A percentile compares a stretch with the other conserved stretches of the same genome.
Conservation (phyloP, 2,888 invertebrate species). For the Notocelia uddmanniana region DNA sequence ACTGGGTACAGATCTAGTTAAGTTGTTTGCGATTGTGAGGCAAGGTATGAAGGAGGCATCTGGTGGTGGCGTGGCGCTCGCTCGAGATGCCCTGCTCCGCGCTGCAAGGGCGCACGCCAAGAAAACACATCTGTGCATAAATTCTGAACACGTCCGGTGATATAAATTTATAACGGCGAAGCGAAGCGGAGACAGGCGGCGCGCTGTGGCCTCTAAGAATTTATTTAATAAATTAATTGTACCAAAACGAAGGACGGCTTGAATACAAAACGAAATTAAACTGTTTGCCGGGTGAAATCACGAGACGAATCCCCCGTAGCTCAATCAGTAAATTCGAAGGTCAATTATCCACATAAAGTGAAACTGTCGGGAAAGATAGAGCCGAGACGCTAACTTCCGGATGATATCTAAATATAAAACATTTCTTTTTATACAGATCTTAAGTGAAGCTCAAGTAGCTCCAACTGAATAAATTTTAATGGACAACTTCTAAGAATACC, state of each 20-base stretch:
- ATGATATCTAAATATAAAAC: constrained; percentile 48
- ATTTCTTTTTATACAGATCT: constrained; percentile 52
- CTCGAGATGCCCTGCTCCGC: constrained; percentile 53
- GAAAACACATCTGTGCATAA: constrained; percentile 76
- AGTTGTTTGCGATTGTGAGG: constrained; percentile 37
- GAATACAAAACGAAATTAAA: constrained; percentile 66
- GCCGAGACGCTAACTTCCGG: constrained; percentile 36
- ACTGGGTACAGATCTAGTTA: constrained; percentile 38
- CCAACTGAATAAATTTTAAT: constrained; percentile 61
- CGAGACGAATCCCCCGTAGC: constrained; percentile 36
- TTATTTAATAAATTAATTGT: constrained; percentile 83
- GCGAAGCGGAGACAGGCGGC: constrained; percentile 74
- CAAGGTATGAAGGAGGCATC: constrained; percentile 54
- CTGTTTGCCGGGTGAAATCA: constrained; percentile 50
- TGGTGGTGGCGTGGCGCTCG: constrained; percentile 54
- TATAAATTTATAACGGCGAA: constrained; percentile 81
- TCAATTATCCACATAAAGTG: constrained; percentile 35
- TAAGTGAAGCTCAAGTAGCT: constrained; percentile 53
- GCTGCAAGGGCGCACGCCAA: constrained; percentile 67
- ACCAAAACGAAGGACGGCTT: constrained; percentile 72
- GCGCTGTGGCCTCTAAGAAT: constrained; percentile 71
- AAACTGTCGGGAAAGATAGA: constrained; percentile 38
- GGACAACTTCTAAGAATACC: constrained; percentile 55
- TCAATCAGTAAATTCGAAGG: constrained; percentile 34
- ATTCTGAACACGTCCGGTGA: constrained; percentile 79